Conservation (phyloP, 2,797 vertebrate species). For the Botia almorhae region DNA sequence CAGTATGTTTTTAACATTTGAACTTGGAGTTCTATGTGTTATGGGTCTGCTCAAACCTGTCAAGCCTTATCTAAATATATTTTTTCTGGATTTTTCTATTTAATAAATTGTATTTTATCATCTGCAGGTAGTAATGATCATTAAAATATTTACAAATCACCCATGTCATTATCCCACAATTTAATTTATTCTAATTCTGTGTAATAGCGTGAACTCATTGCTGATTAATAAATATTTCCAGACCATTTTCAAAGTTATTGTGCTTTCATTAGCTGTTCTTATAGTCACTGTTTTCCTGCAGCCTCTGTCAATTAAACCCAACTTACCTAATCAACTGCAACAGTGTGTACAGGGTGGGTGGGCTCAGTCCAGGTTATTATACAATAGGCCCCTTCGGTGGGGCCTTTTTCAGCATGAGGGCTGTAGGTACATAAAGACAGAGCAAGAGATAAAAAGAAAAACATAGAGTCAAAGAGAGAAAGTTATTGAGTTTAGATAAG, state of each 20-base stretch:
- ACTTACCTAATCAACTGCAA: slow-evolving; percentile 21
- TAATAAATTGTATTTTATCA: slow-evolving; percentile 2
- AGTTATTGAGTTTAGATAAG: slow-evolving; percentile 41
- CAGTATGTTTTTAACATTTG: neutral
- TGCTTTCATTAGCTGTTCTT: slow-evolving; percentile 35
- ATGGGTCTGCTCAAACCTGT: neutral
- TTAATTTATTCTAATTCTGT: slow-evolving; percentile 8
- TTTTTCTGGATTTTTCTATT: neutral
- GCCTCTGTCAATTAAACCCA: slow-evolving; percentile 41
- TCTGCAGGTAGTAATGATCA: neutral
- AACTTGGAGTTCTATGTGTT: slow-evolving; percentile 9
- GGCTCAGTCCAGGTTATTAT: slow-evolving; percentile 35
- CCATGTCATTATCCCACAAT: neutral
- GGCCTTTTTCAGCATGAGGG: slow-evolving; percentile 17
- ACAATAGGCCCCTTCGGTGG: slow-evolving; percentile 23
- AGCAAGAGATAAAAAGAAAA: neutral
- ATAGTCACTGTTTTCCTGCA: slow-evolving; percentile 15
- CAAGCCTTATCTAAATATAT: neutral
- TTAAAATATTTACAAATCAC: slow-evolving; percentile 18
- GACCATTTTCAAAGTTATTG: slow-evolving; percentile 12
- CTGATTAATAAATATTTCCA: slow-evolving; percentile 8
- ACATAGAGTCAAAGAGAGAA: slow-evolving; percentile 21
- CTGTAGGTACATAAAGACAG: neutral
- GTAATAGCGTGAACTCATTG: neutral
- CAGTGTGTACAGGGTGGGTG: slow-evolving; percentile 31